Base-by-base conservation (phyloP, 2,888 invertebrate genomes). In the Xylocampa areola region DNA sequence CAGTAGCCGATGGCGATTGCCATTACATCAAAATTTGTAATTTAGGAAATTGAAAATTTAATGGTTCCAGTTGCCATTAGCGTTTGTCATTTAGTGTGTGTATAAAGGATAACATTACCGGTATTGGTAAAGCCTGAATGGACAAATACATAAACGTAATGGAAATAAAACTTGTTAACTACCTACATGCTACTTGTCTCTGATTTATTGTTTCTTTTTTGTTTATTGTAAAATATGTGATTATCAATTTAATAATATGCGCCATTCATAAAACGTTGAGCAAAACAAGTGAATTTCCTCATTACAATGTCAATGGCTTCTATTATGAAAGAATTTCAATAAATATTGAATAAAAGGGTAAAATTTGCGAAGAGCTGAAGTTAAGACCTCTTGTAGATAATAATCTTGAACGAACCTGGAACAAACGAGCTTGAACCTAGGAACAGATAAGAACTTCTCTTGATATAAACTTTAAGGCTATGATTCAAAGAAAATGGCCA, bases 401-500 rank as follows among this genome's bases (percentile, higher is more conserved):
- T 72, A 77, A 73, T 77, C 70, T 70, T 41, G 53, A 66, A 66
- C 57, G 69, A 72, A 74, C 73, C 76, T 71, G 72, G 68, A 70
- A 77, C 77, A 80, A 83, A 79, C 62, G 79, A 73, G 58, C 66
- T 61, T 58, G 58, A 77, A 77, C 74, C 71, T 64, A 73, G 63
- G 32, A 37, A 61, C 54, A 76, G 85, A 82, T 85, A 85, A 84
- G 74, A 80, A 82, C 72, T 84, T 80, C 52, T 68, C 59, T 50
- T 74, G 73, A 75, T 76, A 76, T 68, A 49, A 73, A 70, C 41
- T 73, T 73, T 69, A 70, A 68, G 60, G 68, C 72, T 55, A 77
- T 78, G 77, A 73, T 65, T 81, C 78, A 78, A 76, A 74, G 57
- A 64, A 63, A 69, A 65, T 64, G 48, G 59, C 36, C 40, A 16